Evolutionary conservation across 2,888 invertebrate genomes (phyloP).

Genomic region (Drosophila pullipes): DNA sequence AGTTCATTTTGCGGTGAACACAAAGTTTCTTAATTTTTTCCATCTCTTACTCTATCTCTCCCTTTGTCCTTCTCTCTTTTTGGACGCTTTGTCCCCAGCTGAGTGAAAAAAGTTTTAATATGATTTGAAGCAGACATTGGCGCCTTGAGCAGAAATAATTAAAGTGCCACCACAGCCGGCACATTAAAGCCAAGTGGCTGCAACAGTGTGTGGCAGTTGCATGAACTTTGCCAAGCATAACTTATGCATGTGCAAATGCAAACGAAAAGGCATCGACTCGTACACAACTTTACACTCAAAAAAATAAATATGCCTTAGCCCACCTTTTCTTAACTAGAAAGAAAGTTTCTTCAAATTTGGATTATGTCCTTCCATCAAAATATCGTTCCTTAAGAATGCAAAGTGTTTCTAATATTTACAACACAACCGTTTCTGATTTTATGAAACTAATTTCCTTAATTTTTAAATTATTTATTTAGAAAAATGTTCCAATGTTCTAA

Average conservation of each 20-base stretch:
- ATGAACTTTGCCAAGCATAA: conserved; percentile 72
- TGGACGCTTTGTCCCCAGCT: conserved; percentile 15
- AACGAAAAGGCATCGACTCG: conserved; percentile 21
- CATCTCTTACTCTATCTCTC: background rate
- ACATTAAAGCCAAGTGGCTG: conserved; percentile 55
- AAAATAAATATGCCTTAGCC: background rate
- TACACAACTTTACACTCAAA: background rate
- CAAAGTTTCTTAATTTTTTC: conserved; percentile 78
- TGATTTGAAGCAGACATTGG: conserved; percentile 73
- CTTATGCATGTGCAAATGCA: conserved; percentile 66
- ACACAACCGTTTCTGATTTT: background rate
- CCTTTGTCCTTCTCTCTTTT: background rate
- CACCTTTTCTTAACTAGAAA: too few relatives aligned
- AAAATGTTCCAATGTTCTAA: background rate
- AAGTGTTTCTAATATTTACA: background rate
- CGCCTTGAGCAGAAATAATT: conserved; percentile 65
- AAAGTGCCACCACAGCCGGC: conserved; percentile 50
- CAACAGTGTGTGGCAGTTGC: conserved; percentile 49
- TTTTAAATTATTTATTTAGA: background rate
- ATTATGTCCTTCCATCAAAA: background rate
- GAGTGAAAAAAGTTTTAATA: conserved; percentile 70
- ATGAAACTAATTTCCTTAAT: background rate
- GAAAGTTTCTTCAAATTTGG: background rate
- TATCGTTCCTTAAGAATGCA: background rate
- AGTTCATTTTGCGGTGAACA: conserved; percentile 75